These are phyloP conservation scores for Adelphocoris suturalis DNA, from an alignment of 2,888 invertebrate species.

Conservation along the genomic window DNA sequence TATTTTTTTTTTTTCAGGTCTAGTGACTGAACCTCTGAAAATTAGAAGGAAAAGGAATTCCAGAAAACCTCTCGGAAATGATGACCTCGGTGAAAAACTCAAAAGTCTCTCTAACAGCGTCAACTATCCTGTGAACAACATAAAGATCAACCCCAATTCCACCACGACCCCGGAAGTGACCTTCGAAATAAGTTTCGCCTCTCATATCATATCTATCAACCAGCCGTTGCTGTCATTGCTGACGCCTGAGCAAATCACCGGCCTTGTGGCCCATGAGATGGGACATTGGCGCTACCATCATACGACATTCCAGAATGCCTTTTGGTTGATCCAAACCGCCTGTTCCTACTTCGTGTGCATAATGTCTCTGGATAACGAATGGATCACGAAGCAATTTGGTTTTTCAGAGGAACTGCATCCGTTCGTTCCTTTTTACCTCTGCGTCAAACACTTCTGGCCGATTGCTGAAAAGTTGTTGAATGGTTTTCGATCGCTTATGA, in stretches of 20 bases:
- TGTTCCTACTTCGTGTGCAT: background rate
- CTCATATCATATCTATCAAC: background rate
- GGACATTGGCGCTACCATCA: constrained; percentile 58
- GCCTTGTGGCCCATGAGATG: constrained; percentile 58
- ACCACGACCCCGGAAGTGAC: background rate
- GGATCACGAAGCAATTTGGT: background rate
- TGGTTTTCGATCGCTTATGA: background rate
- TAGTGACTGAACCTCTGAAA: background rate
- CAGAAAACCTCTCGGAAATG: constrained; percentile 1
- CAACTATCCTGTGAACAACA: background rate
- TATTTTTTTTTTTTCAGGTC: background rate
- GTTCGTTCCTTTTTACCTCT: constrained; percentile 39
- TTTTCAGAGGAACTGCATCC: constrained; percentile 7
- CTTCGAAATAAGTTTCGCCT: background rate
- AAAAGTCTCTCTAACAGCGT: background rate
- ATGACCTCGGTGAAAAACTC: background rate
- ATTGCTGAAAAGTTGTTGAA: background rate
- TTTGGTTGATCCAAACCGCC: background rate
- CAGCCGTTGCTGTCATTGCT: background rate
- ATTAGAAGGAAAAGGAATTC: background rate
- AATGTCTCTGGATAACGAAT: background rate
- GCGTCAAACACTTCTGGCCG: constrained; percentile 39
- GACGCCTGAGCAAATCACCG: background rate
- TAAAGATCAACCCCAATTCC: background rate
- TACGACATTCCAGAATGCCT: background rate